phyloP scores from a whole-genome alignment of 2,113 vertebrate species.

The Gobiocypris rarus region DNA sequence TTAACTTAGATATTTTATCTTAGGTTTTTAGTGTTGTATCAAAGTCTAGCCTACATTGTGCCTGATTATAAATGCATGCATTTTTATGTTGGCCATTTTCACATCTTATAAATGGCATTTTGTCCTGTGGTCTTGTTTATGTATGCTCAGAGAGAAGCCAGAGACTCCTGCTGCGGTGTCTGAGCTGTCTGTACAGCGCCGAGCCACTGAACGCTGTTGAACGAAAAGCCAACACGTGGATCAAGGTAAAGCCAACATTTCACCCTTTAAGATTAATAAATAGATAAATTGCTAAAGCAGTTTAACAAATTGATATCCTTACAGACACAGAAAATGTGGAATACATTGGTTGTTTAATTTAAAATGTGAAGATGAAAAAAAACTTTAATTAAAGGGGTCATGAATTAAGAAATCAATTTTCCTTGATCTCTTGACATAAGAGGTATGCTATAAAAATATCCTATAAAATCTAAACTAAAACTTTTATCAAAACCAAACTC shows the following conservation, averaged over 20 bases:
- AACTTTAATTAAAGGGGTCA: too few relatives aligned
- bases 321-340: background rate
- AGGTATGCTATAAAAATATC: too few relatives aligned
- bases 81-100: conserved; percentile 16
- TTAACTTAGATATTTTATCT: too few relatives aligned
- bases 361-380: background rate
- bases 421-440: too few relatives aligned
- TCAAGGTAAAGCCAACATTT: conserved; percentile 74
- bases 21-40: too few relatives aligned
- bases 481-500: too few relatives aligned
- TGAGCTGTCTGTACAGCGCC: conserved; percentile 86
- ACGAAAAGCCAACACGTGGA: conserved; percentile 87
- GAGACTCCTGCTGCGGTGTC: conserved; percentile 82
- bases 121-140: conserved; percentile 47
- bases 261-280: background rate
- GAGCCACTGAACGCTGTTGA: conserved; percentile 83
- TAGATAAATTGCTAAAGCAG: background rate
- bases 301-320: background rate
- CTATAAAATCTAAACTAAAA: too few relatives aligned
- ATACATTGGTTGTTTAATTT: background rate
- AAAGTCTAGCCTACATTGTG: background rate
- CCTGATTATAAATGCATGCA: background rate
- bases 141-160: conserved; percentile 79
- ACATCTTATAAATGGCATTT: conserved; percentile 30
- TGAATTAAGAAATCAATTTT: too few relatives aligned